Evolutionary conservation across 2,797 vertebrate genomes (phyloP).

Genomic region (Kryptopterus vitreolus): DNA sequence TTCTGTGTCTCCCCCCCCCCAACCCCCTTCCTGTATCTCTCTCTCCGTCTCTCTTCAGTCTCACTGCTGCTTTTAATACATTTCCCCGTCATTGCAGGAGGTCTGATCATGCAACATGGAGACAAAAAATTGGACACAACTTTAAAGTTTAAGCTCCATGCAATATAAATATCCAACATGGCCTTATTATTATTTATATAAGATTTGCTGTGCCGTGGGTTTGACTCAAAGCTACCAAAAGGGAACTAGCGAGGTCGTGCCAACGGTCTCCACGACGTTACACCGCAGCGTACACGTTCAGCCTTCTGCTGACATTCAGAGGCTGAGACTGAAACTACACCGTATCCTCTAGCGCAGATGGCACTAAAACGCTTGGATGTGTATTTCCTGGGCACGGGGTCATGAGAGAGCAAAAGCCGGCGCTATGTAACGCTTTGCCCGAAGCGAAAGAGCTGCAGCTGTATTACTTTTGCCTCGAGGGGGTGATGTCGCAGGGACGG

Average conservation of each 20-base stretch:
- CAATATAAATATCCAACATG: background rate
- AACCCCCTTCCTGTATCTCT: background rate
- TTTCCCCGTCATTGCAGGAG: slow-evolving; percentile 29
- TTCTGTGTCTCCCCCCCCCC: background rate
- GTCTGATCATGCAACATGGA: background rate
- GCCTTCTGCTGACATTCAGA: slow-evolving; percentile 22
- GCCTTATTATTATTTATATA: background rate
- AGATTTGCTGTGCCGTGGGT: background rate
- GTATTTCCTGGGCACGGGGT: slow-evolving; percentile 27
- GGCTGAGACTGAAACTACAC: slow-evolving; percentile 20
- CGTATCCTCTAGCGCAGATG: slow-evolving; percentile 38
- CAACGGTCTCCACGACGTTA: background rate
- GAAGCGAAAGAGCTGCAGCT: slow-evolving; percentile 13
- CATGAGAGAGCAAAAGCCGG: slow-evolving; percentile 16
- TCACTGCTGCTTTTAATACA: background rate
- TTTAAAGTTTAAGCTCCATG: background rate
- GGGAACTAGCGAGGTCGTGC: slow-evolving; percentile 1
- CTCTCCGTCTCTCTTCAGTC: slow-evolving; percentile 4
- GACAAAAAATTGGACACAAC: background rate
- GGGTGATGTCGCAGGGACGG: slow-evolving; percentile 10
- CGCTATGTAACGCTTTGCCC: slow-evolving; percentile 31
- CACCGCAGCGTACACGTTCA: background rate
- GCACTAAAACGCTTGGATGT: slow-evolving; percentile 30
- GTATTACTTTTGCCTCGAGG: slow-evolving; percentile 19
- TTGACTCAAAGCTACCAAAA: background rate